These are phyloP conservation scores for Paradisaea rubra DNA, from an alignment of 2,113 vertebrate species.

Conservation along the genomic window DNA sequence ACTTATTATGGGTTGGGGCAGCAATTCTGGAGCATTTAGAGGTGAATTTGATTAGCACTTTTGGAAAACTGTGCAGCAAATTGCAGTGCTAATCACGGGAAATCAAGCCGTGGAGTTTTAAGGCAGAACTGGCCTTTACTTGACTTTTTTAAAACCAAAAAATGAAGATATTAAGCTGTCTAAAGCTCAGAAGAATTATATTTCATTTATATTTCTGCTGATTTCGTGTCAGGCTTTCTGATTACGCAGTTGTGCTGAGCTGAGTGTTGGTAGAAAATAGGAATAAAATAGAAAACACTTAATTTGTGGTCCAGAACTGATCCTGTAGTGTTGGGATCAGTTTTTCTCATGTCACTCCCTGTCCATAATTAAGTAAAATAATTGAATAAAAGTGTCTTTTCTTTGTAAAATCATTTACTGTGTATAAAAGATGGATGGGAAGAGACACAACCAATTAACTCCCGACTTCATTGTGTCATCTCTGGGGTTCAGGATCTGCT, in stretches of 20 bases:
- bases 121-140: neutral
- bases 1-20: constrained; percentile 33
- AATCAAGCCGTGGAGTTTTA: neutral
- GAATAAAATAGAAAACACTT: neutral
- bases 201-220: neutral
- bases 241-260: neutral
- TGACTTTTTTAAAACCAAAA: neutral
- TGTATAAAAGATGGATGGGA: neutral
- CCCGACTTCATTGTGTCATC: neutral
- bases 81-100: neutral
- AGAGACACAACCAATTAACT: neutral
- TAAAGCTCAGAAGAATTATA: neutral
- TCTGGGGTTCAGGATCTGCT: neutral
- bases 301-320: neutral
- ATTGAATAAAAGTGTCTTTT: neutral
- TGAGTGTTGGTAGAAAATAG: neutral
- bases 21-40: constrained; percentile 30
- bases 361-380: neutral
- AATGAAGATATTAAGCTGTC: neutral
- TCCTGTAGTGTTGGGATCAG: neutral
- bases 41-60: constrained; percentile 41
- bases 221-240: neutral
- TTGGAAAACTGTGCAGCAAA: neutral
- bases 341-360: neutral
- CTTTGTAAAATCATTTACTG: neutral